Conservation (phyloP, 2,113 vertebrate genomes). For the Hippocampus zosterae region DNA sequence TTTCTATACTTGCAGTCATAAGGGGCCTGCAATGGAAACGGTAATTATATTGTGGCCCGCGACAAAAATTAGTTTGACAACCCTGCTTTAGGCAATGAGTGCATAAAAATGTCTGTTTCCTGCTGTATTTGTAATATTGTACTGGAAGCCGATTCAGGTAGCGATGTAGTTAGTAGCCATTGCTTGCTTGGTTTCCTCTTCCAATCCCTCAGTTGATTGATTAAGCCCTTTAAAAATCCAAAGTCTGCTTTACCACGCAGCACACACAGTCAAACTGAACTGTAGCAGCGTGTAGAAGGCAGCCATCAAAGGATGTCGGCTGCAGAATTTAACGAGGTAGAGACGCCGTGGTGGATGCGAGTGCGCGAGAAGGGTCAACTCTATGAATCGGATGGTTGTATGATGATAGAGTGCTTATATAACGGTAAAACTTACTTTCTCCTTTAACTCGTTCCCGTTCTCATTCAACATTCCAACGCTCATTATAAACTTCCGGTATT, state of each 20-base stretch:
- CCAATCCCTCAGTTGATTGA: slow-evolving; percentile 43
- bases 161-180: slow-evolving; percentile 51
- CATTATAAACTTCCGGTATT: neutral
- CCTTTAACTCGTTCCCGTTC: neutral
- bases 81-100: too few relatives aligned
- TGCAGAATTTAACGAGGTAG: slow-evolving; percentile 5
- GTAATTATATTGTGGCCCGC: too few relatives aligned
- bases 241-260: slow-evolving; percentile 17
- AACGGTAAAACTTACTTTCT: neutral
- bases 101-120: neutral
- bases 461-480: neutral
- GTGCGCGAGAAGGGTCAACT: slow-evolving; percentile 2
- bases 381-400: neutral
- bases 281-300: neutral
- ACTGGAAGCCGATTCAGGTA: slow-evolving; percentile 35
- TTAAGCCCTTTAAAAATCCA: slow-evolving; percentile 34
- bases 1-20: too few relatives aligned
- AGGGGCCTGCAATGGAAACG: too few relatives aligned
- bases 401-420: neutral
- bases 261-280: neutral
- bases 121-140: slow-evolving; percentile 44
- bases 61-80: too few relatives aligned
- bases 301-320: neutral
- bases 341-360: neutral
- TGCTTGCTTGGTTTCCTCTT: slow-evolving; percentile 42